Conservation (phyloP, 2,888 invertebrate genomes). For the Scrobipalpa atriplicella region DNA sequence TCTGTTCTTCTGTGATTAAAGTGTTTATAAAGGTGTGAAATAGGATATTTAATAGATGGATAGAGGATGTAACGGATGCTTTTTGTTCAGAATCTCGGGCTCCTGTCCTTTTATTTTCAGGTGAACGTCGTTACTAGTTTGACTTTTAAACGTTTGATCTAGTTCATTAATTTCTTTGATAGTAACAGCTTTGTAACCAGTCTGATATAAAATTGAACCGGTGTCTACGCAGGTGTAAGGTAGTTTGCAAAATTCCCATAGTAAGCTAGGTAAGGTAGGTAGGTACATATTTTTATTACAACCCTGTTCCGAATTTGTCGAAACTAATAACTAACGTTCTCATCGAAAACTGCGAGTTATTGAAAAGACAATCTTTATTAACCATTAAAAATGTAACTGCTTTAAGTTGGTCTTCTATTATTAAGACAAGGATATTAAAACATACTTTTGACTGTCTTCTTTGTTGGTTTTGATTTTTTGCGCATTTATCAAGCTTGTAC, state of each 20-base stretch:
- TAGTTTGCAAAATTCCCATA: slow-evolving; percentile 5
- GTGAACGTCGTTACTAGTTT: slow-evolving; percentile 10
- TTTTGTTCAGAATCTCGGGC: slow-evolving; percentile 38
- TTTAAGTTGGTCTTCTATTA: slow-evolving; percentile 49
- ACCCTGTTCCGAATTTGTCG: slow-evolving; percentile 47
- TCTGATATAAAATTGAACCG: neutral
- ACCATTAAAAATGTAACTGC: slow-evolving; percentile 74
- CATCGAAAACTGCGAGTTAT: slow-evolving; percentile 62
- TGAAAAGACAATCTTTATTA: slow-evolving; percentile 58
- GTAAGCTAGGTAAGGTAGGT: neutral
- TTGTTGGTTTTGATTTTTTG: slow-evolving; percentile 70
- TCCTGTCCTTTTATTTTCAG: slow-evolving; percentile 25
- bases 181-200: neutral
- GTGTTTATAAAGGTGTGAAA: slow-evolving; percentile 72
- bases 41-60: slow-evolving; percentile 74
- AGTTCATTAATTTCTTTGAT: neutral
- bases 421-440: slow-evolving; percentile 70
- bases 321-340: slow-evolving; percentile 68
- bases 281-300: slow-evolving; percentile 5
- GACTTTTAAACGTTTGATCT: slow-evolving; percentile 8
- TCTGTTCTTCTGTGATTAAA: slow-evolving; percentile 71
- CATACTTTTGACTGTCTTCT: slow-evolving; percentile 63
- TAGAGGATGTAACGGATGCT: slow-evolving; percentile 67
- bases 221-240: neutral
- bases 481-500: slow-evolving; percentile 56